These are phyloP conservation scores for Hemaris fuciformis DNA, from an alignment of 2,888 invertebrate genomes.

Conservation along the genomic window DNA sequence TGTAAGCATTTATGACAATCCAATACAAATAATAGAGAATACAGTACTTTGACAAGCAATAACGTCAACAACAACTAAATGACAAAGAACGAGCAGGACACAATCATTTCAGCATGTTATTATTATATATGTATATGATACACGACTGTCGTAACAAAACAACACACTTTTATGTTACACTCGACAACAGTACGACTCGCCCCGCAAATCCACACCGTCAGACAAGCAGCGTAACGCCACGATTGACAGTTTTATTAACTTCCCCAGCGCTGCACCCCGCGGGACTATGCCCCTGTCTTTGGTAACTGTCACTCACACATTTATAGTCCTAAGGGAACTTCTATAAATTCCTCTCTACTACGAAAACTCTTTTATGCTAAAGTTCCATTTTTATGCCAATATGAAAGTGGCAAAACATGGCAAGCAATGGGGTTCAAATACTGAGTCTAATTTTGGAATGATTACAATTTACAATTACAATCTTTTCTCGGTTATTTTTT, in stretches of 20 bases:
- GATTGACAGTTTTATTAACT: slow-evolving; percentile 4
- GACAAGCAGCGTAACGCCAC: neutral
- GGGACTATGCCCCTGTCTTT: neutral
- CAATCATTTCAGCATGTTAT: too few relatives aligned
- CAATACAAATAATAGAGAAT: too few relatives aligned
- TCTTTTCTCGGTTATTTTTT: too few relatives aligned
- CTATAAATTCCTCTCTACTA: neutral
- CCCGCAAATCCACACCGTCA: neutral
- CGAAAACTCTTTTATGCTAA: neutral
- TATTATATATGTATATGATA: too few relatives aligned
- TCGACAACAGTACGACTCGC: neutral
- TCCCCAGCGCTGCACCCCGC: neutral
- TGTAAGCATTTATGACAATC: too few relatives aligned
- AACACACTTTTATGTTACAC: neutral
- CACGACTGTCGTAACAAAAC: neutral
- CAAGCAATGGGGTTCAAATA: too few relatives aligned
- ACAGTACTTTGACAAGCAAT: too few relatives aligned
- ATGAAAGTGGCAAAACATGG: too few relatives aligned
- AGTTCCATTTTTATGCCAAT: neutral
- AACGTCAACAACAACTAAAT: too few relatives aligned
- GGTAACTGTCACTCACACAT: neutral
- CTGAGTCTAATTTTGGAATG: too few relatives aligned
- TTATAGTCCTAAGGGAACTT: neutral
- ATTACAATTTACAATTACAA: too few relatives aligned
- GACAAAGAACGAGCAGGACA: too few relatives aligned